Evolutionary conservation across 2,113 vertebrate species (phyloP).

Genomic region (Oncorhynchus keta): DNA sequence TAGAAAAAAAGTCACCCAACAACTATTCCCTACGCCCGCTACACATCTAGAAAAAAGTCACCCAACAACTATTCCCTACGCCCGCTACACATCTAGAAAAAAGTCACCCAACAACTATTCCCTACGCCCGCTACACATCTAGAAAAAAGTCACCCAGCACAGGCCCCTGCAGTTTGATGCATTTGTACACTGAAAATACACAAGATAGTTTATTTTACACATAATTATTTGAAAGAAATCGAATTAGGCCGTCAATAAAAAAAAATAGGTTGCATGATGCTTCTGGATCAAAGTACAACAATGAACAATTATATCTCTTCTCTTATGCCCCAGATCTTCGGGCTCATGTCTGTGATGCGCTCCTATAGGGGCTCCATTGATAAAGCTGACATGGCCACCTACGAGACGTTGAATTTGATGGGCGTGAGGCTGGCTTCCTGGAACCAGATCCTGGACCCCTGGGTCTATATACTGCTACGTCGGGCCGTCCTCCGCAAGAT

Average conservation of each 20-base stretch:
- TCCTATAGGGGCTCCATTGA: slow-evolving; percentile 56
- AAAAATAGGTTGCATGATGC: no score
- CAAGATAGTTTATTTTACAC: no score
- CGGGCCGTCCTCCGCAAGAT: slow-evolving; percentile 82
- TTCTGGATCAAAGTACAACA: background rate
- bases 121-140: no score
- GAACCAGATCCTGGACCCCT: slow-evolving; percentile 92
- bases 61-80: background rate
- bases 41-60: no score
- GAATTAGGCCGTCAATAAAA: no score
- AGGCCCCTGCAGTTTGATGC: no score
- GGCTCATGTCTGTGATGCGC: slow-evolving; percentile 62
- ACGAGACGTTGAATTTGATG: slow-evolving; percentile 74
- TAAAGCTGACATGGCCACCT: slow-evolving; percentile 44
- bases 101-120: no score
- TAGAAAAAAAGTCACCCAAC: no score
- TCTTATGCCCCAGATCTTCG: slow-evolving; percentile 61
- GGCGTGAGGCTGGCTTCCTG: slow-evolving; percentile 84
- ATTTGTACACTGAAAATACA: no score
- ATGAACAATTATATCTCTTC: slow-evolving; percentile 14
- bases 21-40: background rate
- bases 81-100: background rate
- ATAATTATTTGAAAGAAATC: no score
- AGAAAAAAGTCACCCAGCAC: background rate
- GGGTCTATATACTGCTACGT: slow-evolving; percentile 90